Percentiles rank a stretch among this genome's conserved stretches.
phyloP scores from a whole-genome alignment of 2,113 vertebrate genomes.

The Menura novaehollandiae region DNA sequence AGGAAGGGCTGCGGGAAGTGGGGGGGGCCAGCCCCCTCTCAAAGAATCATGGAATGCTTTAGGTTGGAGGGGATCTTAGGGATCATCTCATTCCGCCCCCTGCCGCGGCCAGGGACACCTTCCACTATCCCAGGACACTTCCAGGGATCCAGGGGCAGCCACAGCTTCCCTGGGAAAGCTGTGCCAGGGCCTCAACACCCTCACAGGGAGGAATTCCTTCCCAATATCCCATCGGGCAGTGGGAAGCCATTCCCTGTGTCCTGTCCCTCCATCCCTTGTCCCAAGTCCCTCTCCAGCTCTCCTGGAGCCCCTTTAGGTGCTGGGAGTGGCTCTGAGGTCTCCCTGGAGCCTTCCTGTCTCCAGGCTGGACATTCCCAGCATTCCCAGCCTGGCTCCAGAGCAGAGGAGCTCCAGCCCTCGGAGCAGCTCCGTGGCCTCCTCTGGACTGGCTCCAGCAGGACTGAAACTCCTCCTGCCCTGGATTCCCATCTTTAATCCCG shows the following conservation, averaged over 20 bases:
- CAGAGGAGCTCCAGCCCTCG: not conserved
- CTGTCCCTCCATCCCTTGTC: not conserved
- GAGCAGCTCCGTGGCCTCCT: not conserved
- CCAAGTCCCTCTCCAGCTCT: not conserved
- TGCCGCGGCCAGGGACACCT: not conserved
- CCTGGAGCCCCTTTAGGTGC: not conserved
- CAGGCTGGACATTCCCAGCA: not conserved
- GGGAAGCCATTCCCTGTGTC: not conserved
- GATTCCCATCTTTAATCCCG: not conserved
- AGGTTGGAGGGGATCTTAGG: too few species aligned
- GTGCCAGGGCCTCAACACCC: not conserved
- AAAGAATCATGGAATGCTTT: not conserved
- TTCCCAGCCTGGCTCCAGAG: not conserved
- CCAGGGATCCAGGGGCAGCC: not conserved
- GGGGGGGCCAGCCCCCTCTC: not conserved
- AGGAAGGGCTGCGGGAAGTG: not conserved
- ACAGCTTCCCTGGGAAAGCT: not conserved
- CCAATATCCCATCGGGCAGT: not conserved
- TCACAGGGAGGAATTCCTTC: accelerated
- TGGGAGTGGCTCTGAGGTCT: not conserved
- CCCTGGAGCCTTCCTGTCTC: not conserved
- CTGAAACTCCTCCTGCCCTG: not conserved
- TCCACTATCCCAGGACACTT: not conserved
- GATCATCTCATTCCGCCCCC: not conserved
- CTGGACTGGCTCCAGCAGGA: not conserved